Base-by-base conservation (phyloP, 2,113 vertebrate genomes). In the Semnornis frantzii region DNA sequence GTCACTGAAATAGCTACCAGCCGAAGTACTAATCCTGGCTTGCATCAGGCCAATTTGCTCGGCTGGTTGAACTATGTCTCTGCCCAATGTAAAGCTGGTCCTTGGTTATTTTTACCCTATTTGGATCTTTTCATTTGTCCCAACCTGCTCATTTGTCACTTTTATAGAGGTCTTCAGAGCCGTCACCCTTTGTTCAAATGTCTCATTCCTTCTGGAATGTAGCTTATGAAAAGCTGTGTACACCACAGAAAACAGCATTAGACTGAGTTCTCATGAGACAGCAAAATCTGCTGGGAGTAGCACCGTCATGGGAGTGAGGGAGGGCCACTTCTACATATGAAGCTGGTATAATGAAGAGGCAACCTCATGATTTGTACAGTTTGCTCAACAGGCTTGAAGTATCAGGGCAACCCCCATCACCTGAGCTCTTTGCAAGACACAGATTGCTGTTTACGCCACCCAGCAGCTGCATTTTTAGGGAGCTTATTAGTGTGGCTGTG, bases 391-490 rank as follows among this genome's bases (percentile, higher is more conserved):
- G 64, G 64, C 78, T 94, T 95, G 89, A 91, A 84, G 70, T 82
- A 92, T 82, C 86, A 89, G 33, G 92, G 66, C 90, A 92, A 94
- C 91, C 79, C 68, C 30, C 75, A 74, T 63, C 71, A 52, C 75
- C 62, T 93, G 69, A 85, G 72, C 71, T 64, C 75, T 87, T 93
- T 96, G 71, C 84, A 64, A 37, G 63, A 25, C 81, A 48, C 21
- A 64, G 74, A 23, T 55, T 87, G 74, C 81, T 74, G 82, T 1
- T 84, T 85, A 93, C 82, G 82, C 79, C 92, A 73, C 34, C 79
- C 75, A 92, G 60, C 64, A 82, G 75, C 75, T 92, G 60, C 89
- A 85, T 94, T 89, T 96, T 94, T 82, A 76, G 92, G 82, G 75
- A 70, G 75, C 46, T 82, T 93, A 87, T 64, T 55, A 66, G 20